phyloP scores from a whole-genome alignment of 2,888 invertebrate species.

The Xestia xanthographa region DNA sequence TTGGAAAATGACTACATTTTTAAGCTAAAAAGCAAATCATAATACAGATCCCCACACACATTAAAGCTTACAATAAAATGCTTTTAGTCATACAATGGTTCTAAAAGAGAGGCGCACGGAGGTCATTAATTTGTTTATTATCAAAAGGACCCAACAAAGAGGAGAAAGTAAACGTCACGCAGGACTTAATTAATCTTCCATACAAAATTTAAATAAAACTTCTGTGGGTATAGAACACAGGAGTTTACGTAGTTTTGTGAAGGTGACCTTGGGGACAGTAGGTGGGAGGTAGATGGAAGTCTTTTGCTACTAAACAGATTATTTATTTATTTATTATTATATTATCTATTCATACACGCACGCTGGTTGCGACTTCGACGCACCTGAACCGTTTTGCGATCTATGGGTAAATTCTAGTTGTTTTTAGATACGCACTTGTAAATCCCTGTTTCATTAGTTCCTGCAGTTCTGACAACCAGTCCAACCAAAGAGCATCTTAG shows the following conservation, averaged over 20 bases:
- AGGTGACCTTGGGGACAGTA: neutral
- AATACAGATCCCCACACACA: constrained; percentile 15
- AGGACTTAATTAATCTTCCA: constrained; percentile 46
- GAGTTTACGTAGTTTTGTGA: constrained; percentile 9
- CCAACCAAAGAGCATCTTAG: neutral
- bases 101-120: constrained; percentile 37
- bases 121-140: constrained; percentile 52
- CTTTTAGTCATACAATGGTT: constrained; percentile 49
- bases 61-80: constrained; percentile 44
- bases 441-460: neutral
- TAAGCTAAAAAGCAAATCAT: neutral
- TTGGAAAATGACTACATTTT: neutral
- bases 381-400: no score
- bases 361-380: no score
- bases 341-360: no score
- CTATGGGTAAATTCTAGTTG: neutral
- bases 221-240: neutral
- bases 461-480: neutral
- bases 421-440: neutral
- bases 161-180: constrained; percentile 43
- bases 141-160: constrained; percentile 45
- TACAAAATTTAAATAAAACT: constrained; percentile 21
- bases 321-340: no score
- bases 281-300: no score
- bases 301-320: no score